A percentile compares a stretch with the other conserved stretches of the same genome.
phyloP scores from a whole-genome alignment of 53 echinoderm and acorn worm species.

The Hippasteria phrygiana region DNA sequence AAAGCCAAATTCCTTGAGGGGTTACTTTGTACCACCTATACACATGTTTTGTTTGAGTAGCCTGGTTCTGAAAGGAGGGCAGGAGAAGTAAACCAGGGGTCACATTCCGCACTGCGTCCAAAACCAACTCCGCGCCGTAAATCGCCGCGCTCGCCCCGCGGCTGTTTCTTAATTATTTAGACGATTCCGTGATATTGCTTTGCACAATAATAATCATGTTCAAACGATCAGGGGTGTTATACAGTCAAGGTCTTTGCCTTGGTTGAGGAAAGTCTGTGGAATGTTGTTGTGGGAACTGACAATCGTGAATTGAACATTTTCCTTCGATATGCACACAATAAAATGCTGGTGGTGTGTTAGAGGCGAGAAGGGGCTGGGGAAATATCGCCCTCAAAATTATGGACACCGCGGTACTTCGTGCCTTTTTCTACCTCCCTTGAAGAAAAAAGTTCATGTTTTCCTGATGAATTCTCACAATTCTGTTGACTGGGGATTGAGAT shows the following conservation, averaged over 20 bases:
- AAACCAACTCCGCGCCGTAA: constrained; percentile 44
- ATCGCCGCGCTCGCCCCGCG: constrained; percentile 10
- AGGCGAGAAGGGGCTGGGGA: too few species aligned
- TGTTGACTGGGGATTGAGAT: too few species aligned
- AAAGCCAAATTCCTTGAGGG: constrained; percentile 33
- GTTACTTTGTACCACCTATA: constrained; percentile 47
- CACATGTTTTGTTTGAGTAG: constrained; percentile 48
- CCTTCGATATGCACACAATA: too few species aligned
- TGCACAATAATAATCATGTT: constrained; percentile 38
- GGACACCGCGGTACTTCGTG: too few species aligned
- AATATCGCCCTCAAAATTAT: too few species aligned
- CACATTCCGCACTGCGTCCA: constrained; percentile 29
- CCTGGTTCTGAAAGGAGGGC: constrained; percentile 36
- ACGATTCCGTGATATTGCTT: constrained; percentile 31
- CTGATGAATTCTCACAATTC: too few species aligned
- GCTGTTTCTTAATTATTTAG: constrained; percentile 48
- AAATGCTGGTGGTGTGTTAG: too few species aligned
- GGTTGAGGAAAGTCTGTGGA: not conserved
- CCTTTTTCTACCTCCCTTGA: too few species aligned
- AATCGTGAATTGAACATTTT: too few species aligned
- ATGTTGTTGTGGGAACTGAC: not conserved
- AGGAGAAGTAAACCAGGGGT: constrained; percentile 8
- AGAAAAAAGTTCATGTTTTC: too few species aligned
- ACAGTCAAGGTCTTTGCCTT: constrained; percentile 19
- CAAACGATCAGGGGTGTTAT: constrained; percentile 1